A percentile compares a stretch with the other conserved stretches of the same genome.
phyloP scores from a whole-genome alignment of 1,140 invertebrate species.

The Drosophila kepulauana region DNA sequence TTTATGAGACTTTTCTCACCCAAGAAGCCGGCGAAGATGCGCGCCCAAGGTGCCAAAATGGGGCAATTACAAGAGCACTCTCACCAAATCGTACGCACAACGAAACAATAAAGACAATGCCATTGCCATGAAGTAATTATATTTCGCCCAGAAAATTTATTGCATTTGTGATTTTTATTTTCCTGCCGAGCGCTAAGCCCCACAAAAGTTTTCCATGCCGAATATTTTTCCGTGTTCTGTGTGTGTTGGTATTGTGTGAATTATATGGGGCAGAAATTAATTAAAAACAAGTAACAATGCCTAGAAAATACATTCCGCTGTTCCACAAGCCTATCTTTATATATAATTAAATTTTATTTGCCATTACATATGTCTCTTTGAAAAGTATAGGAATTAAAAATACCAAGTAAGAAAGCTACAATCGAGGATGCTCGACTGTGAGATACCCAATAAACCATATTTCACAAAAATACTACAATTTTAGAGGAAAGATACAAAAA shows the following conservation, averaged over 20 bases:
- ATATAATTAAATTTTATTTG: constrained; percentile 7
- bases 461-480: too few relatives aligned
- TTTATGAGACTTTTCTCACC: constrained; percentile 45
- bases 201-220: constrained; percentile 8
- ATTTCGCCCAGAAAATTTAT: constrained; percentile 73
- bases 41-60: constrained; percentile 56
- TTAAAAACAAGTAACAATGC: constrained; percentile 31
- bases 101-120: constrained; percentile 38
- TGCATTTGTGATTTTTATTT: constrained; percentile 72
- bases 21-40: background rate
- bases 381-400: too few relatives aligned
- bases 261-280: constrained; percentile 36
- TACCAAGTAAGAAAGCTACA: too few relatives aligned
- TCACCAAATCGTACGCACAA: constrained; percentile 4
- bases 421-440: too few relatives aligned
- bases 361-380: constrained; percentile 6
- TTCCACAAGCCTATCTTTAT: background rate
- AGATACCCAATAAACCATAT: too few relatives aligned
- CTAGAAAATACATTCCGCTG: background rate
- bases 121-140: constrained; percentile 76
- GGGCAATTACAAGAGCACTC: constrained; percentile 57
- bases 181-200: constrained; percentile 10
- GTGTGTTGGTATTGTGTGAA: constrained; percentile 4
- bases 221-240: constrained; percentile 8
- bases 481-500: too few relatives aligned